These are phyloP conservation scores for Catotricha subobsoleta DNA, from an alignment of 2,888 invertebrate species.

Conservation along the genomic window DNA sequence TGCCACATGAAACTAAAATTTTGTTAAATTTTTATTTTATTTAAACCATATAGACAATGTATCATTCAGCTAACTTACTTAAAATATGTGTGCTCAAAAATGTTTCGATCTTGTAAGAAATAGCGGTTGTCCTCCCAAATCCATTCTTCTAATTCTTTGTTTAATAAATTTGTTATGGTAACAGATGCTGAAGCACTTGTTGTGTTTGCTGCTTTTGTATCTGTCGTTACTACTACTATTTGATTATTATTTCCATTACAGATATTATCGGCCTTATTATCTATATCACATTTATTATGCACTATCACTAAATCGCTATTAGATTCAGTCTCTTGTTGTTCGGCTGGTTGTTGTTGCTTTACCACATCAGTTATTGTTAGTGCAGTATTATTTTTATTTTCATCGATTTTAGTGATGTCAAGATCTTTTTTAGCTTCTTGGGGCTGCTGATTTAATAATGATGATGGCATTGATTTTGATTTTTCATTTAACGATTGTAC, in stretches of 20 bases:
- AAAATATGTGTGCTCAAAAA: slow-evolving; percentile 91
- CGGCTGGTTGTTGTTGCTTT: neutral
- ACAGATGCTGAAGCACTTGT: neutral
- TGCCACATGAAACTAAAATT: slow-evolving; percentile 85
- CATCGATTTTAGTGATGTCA: neutral
- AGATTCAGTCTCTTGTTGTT: slow-evolving; percentile 11
- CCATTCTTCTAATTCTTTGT: slow-evolving; percentile 71
- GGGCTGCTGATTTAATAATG: neutral
- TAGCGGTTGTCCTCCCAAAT: slow-evolving; percentile 96
- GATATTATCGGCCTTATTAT: slow-evolving; percentile 15
- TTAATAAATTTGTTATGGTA: slow-evolving; percentile 20
- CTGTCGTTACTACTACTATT: slow-evolving; percentile 2
- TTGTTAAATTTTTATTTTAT: too few relatives aligned
- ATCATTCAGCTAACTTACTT: slow-evolving; percentile 39
- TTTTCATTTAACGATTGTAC: neutral
- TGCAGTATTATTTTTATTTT: neutral
- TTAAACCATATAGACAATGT: too few relatives aligned
- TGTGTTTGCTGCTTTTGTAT: neutral
- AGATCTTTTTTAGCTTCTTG: neutral
- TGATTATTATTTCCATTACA: neutral
- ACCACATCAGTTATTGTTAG: neutral
- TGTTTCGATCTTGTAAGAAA: slow-evolving; percentile 85
- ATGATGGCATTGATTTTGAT: neutral
- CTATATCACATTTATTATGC: slow-evolving; percentile 26
- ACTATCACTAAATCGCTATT: slow-evolving; percentile 11